Conservation (phyloP, 2,113 vertebrate species). For the Maccullochella peelii region DNA sequence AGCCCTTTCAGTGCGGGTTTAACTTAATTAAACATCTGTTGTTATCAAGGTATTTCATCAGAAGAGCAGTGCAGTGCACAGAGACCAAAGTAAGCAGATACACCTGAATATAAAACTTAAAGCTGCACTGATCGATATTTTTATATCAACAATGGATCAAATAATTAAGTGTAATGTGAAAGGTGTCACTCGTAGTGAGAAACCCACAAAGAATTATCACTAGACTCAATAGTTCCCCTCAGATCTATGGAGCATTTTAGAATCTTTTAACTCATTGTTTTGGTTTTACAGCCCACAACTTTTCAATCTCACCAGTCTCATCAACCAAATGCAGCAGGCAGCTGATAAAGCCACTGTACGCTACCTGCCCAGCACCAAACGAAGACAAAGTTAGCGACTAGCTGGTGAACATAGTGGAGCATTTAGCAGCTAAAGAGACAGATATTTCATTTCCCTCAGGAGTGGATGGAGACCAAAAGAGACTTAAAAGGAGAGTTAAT, state of each 20-base stretch:
- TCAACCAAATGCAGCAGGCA: neutral
- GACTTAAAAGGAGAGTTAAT: neutral
- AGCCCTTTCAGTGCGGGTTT: neutral
- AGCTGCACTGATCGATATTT: constrained; percentile 2
- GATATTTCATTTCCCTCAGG: neutral
- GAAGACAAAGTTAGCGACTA: neutral
- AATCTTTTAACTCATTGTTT: neutral
- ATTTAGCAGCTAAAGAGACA: neutral
- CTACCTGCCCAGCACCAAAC: neutral
- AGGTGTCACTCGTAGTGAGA: neutral
- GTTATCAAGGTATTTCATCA: neutral
- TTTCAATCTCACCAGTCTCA: neutral
- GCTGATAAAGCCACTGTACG: neutral
- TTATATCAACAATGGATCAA: neutral
- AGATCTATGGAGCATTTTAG: no score
- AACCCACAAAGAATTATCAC: neutral
- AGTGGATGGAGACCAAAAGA: neutral
- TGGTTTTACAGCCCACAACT: neutral
- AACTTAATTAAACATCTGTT: constrained; percentile 51
- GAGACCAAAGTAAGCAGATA: neutral
- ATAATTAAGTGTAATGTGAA: neutral
- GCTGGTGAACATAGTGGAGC: neutral
- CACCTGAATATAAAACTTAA: neutral
- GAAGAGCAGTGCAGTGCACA: neutral
- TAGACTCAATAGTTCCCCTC: neutral